Base-by-base conservation (phyloP, 1,140 invertebrate species). In the Melanaphis sacchari region DNA sequence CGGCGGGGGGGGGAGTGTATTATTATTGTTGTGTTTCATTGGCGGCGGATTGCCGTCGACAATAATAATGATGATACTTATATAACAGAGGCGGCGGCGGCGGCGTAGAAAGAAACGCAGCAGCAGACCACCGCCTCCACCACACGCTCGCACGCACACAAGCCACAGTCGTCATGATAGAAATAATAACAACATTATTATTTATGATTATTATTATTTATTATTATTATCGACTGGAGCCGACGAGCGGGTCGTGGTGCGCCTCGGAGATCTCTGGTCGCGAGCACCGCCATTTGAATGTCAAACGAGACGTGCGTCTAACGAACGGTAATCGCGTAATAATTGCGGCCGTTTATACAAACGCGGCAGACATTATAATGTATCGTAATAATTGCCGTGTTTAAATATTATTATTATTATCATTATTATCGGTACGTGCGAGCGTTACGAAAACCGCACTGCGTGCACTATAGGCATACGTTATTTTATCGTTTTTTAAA, bases 41-140 rank as follows among this genome's bases (percentile, higher is more conserved):
- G 82, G 82, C 82, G 82, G 82, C 38, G 82, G 82, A 41, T 84
- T 41, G 82, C 38, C 82, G 82, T 84, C 82, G 40, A 84, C 82
- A 84, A 87, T 43, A 87, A 87, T 87, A 87, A 87, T 85, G 22
- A 85, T 87, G 24, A 87, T 87, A 43, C 84, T 41, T 43, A n/a
- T 46, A 87, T 43, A 87, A 43, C 40, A 15, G 41, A 40, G 84
- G 84, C 40, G 41, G 41, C 40, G 66, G 66, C 76, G 76, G 66
- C n/a, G 66, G 66, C 6, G 54, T 66, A 3, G 59, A 18, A n/a
- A n/a, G 31, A 76, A 76, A 76, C 59, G 59, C 59, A 15, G n/a
- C 59, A 49, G 46, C 18, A n/a, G n/a, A n/a, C n/a, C n/a, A n/a
- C 59, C 59, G 59, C 59, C 59, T 76, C 59, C 59, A 15, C 36